A percentile compares a stretch with the other conserved stretches of the same genome.
Evolutionary conservation across 2,113 vertebrate species (phyloP).

Genomic region (Chionis minor): DNA sequence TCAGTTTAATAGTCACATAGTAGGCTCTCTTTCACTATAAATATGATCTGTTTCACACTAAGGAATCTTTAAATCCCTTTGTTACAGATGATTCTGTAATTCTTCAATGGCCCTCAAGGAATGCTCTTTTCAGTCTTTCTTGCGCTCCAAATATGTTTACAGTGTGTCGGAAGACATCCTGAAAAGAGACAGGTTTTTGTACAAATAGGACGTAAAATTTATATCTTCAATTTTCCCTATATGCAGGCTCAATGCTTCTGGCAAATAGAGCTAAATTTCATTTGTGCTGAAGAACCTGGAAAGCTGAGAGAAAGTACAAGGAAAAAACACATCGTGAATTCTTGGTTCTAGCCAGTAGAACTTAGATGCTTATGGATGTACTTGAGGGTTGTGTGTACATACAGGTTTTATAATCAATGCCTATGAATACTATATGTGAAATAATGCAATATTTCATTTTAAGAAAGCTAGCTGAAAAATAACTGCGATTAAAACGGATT

Average conservation of each 20-base stretch:
- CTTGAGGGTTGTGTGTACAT: neutral
- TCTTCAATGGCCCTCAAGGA: neutral
- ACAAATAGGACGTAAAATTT: neutral
- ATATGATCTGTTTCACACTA: neutral
- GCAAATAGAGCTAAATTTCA: neutral
- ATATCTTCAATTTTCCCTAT: neutral
- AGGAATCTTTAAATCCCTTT: conserved; percentile 22
- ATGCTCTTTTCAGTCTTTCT: neutral
- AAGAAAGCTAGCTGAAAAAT: neutral
- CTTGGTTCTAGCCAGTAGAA: neutral
- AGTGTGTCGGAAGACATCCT: neutral
- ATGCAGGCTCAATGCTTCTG: neutral
- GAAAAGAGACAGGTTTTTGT: neutral
- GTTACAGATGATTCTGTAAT: neutral
- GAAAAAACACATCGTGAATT: neutral
- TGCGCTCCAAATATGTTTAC: neutral
- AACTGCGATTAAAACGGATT: neutral
- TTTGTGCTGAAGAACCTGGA: neutral
- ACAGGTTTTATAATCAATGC: neutral
- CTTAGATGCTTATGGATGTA: neutral
- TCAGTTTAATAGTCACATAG: neutral
- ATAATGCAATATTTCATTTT: neutral
- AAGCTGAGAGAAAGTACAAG: neutral
- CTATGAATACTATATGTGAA: neutral
- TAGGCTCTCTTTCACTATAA: neutral